Conservation (phyloP, 2,113 vertebrate species). For the Podarcis raffonei region DNA sequence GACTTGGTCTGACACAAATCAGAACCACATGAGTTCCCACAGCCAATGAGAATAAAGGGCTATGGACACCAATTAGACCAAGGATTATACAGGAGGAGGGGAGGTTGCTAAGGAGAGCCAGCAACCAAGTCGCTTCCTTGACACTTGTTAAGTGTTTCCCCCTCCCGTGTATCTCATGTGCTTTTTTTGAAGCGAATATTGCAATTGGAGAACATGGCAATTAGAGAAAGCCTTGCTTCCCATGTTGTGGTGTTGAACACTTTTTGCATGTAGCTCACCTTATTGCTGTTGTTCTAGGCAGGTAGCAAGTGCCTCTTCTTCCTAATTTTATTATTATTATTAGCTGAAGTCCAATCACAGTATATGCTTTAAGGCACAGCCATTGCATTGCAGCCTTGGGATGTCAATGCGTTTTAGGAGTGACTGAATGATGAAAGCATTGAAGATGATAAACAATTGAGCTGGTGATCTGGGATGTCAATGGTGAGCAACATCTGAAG, state of each 20-base stretch:
- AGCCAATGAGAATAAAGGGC: background rate
- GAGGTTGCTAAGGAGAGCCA: background rate
- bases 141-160: background rate
- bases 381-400: no score
- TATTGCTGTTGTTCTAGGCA: background rate
- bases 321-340: background rate
- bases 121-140: background rate
- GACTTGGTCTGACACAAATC: background rate
- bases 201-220: background rate
- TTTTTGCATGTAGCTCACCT: background rate
- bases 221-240: background rate
- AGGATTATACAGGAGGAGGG: background rate
- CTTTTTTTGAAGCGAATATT: background rate
- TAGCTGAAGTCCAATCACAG: background rate
- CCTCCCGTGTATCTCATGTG: background rate
- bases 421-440: no score
- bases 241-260: background rate
- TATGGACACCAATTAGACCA: background rate
- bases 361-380: no score
- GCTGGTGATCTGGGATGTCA: no score
- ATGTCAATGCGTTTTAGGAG: no score
- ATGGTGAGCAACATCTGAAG: no score
- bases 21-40: background rate
- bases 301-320: background rate
- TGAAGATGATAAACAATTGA: no score